Conservation (phyloP, 2,888 invertebrate species). For the Geotrupes spiniger region DNA sequence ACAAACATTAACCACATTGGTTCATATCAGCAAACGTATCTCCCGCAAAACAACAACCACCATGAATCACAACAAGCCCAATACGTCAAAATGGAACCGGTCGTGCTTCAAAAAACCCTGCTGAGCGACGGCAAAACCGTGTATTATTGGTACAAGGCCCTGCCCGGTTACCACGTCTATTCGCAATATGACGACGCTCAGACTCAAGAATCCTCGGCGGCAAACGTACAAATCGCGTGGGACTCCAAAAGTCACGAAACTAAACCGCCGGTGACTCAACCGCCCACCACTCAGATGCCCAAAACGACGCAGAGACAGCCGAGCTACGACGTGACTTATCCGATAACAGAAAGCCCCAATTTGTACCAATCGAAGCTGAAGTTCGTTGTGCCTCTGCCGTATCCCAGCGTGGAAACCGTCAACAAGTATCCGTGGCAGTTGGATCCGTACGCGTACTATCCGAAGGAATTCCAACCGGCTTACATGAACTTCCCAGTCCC, state of each 20-base stretch:
- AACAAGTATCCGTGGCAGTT: slow-evolving; percentile 38
- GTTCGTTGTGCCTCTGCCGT: slow-evolving; percentile 45
- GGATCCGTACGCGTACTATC: slow-evolving; percentile 44
- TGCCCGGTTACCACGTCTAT: slow-evolving; percentile 38
- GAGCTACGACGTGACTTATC: no score
- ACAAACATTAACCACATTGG: no score
- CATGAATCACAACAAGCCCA: no score
- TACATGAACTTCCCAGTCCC: slow-evolving; percentile 41
- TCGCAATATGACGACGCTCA: no score
- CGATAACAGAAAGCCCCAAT: no score
- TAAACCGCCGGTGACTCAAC: slow-evolving; percentile 9
- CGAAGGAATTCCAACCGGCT: slow-evolving; percentile 39
- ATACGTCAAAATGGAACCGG: slow-evolving; percentile 46
- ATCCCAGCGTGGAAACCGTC: slow-evolving; percentile 23
- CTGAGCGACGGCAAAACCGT: slow-evolving; percentile 44
- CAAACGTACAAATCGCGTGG: not conserved
- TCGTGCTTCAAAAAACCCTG: slow-evolving; percentile 46
- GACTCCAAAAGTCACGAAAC: slow-evolving; percentile 12
- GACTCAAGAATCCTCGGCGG: no score
- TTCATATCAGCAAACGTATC: no score
- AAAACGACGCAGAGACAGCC: no score
- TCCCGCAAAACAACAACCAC: no score
- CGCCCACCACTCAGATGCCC: no score
- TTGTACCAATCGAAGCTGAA: slow-evolving; percentile 35
- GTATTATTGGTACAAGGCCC: slow-evolving; percentile 44